Evolutionary conservation across 2,797 vertebrate genomes (phyloP).

Genomic region (Adelosebastes latens): DNA sequence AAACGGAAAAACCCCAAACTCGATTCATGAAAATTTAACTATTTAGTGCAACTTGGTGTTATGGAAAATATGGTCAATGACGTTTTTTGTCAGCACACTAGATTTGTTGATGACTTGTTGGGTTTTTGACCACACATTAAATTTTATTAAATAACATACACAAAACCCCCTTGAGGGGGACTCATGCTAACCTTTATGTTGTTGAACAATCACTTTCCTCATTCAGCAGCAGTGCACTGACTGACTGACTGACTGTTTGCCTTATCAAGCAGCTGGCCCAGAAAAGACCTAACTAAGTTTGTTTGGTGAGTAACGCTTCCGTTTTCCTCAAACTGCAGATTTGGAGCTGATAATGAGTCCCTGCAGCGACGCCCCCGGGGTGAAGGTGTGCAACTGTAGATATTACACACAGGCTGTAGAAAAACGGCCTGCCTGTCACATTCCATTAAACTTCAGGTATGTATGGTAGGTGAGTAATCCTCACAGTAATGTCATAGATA

Average conservation of each 20-base stretch:
- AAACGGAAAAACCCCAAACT: background rate
- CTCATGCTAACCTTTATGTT: background rate
- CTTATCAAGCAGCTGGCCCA: background rate
- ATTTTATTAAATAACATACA: background rate
- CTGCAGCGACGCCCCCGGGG: background rate
- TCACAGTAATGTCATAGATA: background rate
- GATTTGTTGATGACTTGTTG: background rate
- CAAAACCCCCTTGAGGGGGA: background rate
- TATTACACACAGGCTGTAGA: background rate
- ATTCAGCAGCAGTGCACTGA: background rate
- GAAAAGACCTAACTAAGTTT: slow-evolving; percentile 1
- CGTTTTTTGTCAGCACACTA: background rate
- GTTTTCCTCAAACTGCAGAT: slow-evolving; percentile 14
- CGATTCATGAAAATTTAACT: background rate
- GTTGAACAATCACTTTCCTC: background rate
- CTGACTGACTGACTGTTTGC: background rate
- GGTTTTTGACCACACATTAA: background rate
- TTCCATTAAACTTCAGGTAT: background rate
- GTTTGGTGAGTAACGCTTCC: slow-evolving; percentile 10
- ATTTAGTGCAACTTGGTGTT: background rate
- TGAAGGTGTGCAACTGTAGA: slow-evolving; percentile 5
- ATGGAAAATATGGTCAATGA: background rate
- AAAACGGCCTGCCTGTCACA: background rate
- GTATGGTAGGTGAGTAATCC: background rate
- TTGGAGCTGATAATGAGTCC: background rate